These are phyloP conservation scores for Chrysaora quinquecirrha DNA, from an alignment of 30 jellyfish, hydroid and myxozoan species.

Conservation along the genomic window DNA sequence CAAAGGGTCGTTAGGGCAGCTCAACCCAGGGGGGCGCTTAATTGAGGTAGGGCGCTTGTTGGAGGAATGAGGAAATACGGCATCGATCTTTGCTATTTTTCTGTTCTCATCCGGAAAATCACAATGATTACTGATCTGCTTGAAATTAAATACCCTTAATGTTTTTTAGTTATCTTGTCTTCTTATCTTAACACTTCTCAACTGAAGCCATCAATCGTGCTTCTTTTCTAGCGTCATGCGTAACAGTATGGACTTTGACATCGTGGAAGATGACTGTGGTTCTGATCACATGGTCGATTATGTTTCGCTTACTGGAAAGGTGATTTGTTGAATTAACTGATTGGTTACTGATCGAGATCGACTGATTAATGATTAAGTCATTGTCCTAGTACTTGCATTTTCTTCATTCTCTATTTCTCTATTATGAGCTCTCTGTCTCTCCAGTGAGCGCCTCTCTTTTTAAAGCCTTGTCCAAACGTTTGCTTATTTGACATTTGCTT, in stretches of 20 bases:
- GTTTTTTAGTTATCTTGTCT: not conserved
- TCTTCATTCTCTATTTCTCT: not conserved
- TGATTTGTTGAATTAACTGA: not conserved
- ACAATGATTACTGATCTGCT: not conserved
- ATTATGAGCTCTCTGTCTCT: not conserved
- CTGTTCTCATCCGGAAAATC: not conserved
- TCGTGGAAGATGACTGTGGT: slow-evolving; percentile 49
- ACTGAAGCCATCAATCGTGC: not conserved
- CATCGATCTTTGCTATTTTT: too few relatives aligned
- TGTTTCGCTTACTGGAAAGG: slow-evolving; percentile 76
- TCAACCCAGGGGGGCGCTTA: too few relatives aligned
- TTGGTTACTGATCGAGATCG: not conserved
- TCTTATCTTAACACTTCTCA: not conserved
- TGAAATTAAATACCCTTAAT: not conserved
- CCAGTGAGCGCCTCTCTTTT: not conserved
- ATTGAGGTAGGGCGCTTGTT: too few relatives aligned
- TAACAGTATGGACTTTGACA: slow-evolving; percentile 66
- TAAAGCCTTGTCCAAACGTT: not conserved
- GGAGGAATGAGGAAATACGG: too few relatives aligned
- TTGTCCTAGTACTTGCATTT: not conserved
- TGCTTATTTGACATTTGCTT: not conserved
- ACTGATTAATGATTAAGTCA: not conserved
- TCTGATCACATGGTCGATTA: slow-evolving; percentile 49
- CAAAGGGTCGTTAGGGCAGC: too few relatives aligned
- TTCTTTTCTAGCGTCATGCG: slow-evolving; percentile 3